These are phyloP conservation scores for Leucozona laternaria DNA, from an alignment of 2,888 invertebrate species.

Conservation along the genomic window DNA sequence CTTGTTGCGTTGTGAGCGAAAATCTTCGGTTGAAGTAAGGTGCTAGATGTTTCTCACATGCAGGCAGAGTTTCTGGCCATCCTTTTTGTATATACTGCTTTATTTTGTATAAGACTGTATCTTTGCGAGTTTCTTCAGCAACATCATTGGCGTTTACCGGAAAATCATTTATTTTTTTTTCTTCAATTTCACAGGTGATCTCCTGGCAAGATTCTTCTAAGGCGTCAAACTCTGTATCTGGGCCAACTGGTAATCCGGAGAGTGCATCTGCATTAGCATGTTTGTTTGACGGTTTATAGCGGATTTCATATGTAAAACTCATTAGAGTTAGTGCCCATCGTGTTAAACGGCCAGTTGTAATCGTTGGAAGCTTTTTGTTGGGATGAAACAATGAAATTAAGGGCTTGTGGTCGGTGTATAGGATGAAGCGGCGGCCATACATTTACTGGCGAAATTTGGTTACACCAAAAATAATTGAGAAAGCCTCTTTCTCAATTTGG, in stretches of 20 bases:
- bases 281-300: slow-evolving; percentile 41
- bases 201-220: slow-evolving; percentile 41
- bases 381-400: slow-evolving; percentile 58
- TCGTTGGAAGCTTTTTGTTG: slow-evolving; percentile 36
- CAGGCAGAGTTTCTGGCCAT: slow-evolving; percentile 8
- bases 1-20: background rate
- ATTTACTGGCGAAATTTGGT: slow-evolving; percentile 80
- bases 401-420: slow-evolving; percentile 82
- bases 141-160: slow-evolving; percentile 29
- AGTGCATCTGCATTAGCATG: slow-evolving; percentile 50
- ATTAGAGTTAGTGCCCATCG: slow-evolving; percentile 54
- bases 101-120: background rate
- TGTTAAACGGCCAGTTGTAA: slow-evolving; percentile 21
- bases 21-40: slow-evolving; percentile 26
- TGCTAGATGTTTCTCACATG: slow-evolving; percentile 5
- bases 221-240: slow-evolving; percentile 26
- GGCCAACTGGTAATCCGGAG: slow-evolving; percentile 30
- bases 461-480: slow-evolving; percentile 45
- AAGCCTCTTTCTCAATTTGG: slow-evolving; percentile 70
- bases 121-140: slow-evolving; percentile 26
- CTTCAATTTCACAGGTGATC: slow-evolving; percentile 11
- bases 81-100: slow-evolving; percentile 13
- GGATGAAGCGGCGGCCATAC: slow-evolving; percentile 79
- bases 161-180: slow-evolving; percentile 13
- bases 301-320: slow-evolving; percentile 39